These are phyloP conservation scores for Tricholaema leucomelas DNA, from an alignment of 2,113 vertebrate species.

Conservation along the genomic window DNA sequence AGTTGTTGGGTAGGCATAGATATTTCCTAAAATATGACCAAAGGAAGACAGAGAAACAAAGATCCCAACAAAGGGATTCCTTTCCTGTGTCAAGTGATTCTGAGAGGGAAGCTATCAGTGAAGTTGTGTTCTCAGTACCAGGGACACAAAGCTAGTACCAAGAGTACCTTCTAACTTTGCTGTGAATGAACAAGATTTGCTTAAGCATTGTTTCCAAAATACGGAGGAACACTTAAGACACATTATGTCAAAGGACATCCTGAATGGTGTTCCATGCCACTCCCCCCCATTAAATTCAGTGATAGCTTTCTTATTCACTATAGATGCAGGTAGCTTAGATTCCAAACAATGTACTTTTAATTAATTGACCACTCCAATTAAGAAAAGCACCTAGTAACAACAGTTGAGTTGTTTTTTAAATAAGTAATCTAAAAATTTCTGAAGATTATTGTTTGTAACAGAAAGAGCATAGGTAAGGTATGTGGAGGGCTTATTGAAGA, in stretches of 20 bases:
- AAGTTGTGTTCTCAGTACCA: background rate
- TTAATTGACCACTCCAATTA: background rate
- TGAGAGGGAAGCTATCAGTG: background rate
- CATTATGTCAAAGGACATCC: background rate
- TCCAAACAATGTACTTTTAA: background rate
- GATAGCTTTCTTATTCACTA: background rate
- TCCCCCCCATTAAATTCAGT: background rate
- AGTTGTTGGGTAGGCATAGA: background rate
- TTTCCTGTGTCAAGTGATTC: background rate
- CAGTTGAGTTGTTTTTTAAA: background rate
- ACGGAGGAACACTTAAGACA: fast-evolving
- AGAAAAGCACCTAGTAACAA: background rate
- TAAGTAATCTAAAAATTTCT: background rate
- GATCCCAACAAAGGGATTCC: background rate
- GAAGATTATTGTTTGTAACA: background rate
- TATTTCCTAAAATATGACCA: background rate
- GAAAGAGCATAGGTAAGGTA: background rate
- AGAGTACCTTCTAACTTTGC: background rate
- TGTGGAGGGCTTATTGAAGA: background rate
- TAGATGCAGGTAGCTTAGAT: background rate
- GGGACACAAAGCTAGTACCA: background rate
- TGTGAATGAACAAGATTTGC: background rate
- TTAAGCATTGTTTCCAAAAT: background rate
- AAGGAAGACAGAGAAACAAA: background rate
- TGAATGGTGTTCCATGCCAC: background rate